Percentiles rank a stretch among this genome's conserved stretches.
Evolutionary conservation across 2,888 invertebrate species (phyloP).

Genomic region (Oscheius sp.): DNA sequence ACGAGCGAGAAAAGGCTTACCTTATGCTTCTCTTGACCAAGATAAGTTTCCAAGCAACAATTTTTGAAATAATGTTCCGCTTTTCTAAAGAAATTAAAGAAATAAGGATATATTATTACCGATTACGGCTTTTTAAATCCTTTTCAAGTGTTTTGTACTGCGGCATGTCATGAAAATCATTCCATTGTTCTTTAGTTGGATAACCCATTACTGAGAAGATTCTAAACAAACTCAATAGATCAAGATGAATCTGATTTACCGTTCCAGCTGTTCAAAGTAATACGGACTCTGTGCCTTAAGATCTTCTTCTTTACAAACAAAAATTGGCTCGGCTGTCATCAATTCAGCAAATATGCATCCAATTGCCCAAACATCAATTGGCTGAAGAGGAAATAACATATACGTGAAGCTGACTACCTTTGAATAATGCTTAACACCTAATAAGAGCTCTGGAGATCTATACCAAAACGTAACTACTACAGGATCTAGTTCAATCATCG

Average conservation of each 20-base stretch:
- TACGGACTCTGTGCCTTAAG: slow-evolving; percentile 99
- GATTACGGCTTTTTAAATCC: slow-evolving; percentile 85
- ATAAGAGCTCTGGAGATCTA: slow-evolving; percentile 85
- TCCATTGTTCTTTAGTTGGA: slow-evolving; percentile 67
- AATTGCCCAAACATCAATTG: slow-evolving; percentile 71
- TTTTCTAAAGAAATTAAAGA: neutral
- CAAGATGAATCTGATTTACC: slow-evolving; percentile 19
- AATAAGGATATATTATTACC: slow-evolving; percentile 12
- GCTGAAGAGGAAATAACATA: slow-evolving; percentile 43
- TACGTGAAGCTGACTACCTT: slow-evolving; percentile 50
- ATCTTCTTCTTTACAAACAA: slow-evolving; percentile 98
- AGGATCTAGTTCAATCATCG: slow-evolving; percentile 95
- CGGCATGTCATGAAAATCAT: slow-evolving; percentile 80
- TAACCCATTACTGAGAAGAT: slow-evolving; percentile 99
- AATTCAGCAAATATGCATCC: slow-evolving; percentile 95
- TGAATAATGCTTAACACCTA: slow-evolving; percentile 71
- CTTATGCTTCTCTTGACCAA: slow-evolving; percentile 80
- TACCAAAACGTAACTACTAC: slow-evolving; percentile 99
- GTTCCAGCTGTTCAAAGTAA: slow-evolving; percentile 86
- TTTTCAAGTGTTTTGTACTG: slow-evolving; percentile 93
- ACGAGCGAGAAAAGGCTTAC: slow-evolving; percentile 36
- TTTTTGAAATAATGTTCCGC: neutral
- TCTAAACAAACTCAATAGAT: slow-evolving; percentile 71
- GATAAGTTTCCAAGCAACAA: slow-evolving; percentile 35
- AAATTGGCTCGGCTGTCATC: slow-evolving; percentile 97